Conservation (phyloP, 2,113 vertebrate genomes). For the Ophthalmolycus amberensis region DNA sequence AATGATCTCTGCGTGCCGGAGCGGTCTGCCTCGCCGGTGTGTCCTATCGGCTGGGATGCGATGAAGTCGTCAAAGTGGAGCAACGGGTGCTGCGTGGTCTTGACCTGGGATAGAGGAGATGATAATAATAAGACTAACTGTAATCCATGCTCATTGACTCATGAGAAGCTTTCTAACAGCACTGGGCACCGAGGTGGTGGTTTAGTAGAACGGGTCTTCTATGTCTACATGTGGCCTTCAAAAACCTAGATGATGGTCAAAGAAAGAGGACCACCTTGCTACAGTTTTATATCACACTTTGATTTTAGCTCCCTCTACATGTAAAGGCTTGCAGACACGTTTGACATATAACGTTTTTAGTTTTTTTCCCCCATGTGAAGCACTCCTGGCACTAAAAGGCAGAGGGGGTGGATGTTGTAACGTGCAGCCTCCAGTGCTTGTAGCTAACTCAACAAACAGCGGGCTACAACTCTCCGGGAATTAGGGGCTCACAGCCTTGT, state of each 20-base stretch:
- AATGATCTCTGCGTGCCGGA: background rate
- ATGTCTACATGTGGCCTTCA: too few species aligned
- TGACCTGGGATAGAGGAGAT: conserved; percentile 69
- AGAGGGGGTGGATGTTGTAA: background rate
- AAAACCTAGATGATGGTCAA: background rate
- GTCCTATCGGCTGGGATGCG: conserved; percentile 43
- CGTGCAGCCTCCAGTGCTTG: conserved; percentile 11
- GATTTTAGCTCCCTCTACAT: background rate
- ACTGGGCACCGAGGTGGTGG: conserved; percentile 23
- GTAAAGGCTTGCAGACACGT: conserved; percentile 1
- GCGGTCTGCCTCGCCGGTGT: background rate
- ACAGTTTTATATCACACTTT: background rate
- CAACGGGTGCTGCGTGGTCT: conserved; percentile 65
- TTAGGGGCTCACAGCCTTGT: conserved; percentile 45
- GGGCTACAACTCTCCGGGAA: conserved; percentile 55
- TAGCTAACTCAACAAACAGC: conserved; percentile 53
- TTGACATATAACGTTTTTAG: background rate
- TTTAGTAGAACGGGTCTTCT: background rate
- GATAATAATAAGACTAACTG: conserved; percentile 74
- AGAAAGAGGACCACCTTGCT: background rate
- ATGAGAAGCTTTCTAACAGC: conserved; percentile 27
- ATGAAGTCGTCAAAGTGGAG: conserved; percentile 66
- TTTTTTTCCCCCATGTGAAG: background rate
- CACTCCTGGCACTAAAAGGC: background rate
- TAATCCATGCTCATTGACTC: conserved; percentile 71